Base-by-base conservation (phyloP, 2,113 vertebrate species). In the Marcusenius ussheri region DNA sequence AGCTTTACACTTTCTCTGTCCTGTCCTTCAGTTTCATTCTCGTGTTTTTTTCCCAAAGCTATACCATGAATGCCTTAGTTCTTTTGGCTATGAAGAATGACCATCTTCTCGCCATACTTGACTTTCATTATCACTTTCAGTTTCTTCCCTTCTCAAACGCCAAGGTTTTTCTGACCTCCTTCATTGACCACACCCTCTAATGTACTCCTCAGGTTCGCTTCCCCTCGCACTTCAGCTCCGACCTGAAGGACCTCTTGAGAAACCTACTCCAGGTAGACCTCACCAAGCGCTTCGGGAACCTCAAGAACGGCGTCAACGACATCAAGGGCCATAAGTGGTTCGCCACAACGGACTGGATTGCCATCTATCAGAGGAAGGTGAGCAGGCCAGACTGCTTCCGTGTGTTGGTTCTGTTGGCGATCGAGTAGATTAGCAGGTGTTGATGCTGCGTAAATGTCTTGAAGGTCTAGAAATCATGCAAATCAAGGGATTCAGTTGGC, bases 311-410 rank as follows among this genome's bases (percentile, higher is more conserved):
- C 42, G 98, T 98, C 92, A 97, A 96, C 0, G 97, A 98, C 95
- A 98, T 98, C 95, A 98, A 98, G 95, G 96, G 96, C 93, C 97
- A 98, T 94, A 98, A 97, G 93, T 98, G 97, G 98, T 98, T 98
- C 89, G 96, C 96, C 92, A 98, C 97, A 56, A 98, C 97, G 0
- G 98, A 98, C 93, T 98, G 98, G 97, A 98, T 98, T 2, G 97
- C 98, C 93, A 97, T 98, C 94, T 98, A 98, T 95, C 97, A 98
- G 96, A 96, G 96, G 91, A 98, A 98, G 97, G 97, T 97, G 92
- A 93, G 90, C 89, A 35, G 58, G 13, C 5, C 21, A 19, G 15
- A 13, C 47, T 2, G 19, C 13, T 21, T 6, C 27, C 9, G 46
- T n/a, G 35, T 50, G 19, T 49, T 39, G 42, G 17, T 39, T 3